These are phyloP conservation scores for Lepus townsendii DNA, from an alignment of 2,797 vertebrate species.

Conservation along the genomic window DNA sequence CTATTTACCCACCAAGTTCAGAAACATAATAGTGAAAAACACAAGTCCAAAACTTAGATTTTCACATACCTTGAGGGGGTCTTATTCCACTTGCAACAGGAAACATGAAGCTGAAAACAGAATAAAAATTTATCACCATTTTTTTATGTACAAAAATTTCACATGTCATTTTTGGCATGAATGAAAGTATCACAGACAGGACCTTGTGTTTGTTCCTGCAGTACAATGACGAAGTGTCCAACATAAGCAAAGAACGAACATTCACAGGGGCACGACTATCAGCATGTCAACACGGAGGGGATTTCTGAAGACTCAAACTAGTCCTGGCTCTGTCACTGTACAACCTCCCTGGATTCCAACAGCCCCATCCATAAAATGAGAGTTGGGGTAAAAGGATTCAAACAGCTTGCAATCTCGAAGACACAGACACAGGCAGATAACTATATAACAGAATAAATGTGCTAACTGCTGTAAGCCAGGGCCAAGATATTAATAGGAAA, in stretches of 20 bases:
- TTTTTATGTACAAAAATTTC: slow-evolving; percentile 37
- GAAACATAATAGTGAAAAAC: slow-evolving; percentile 36
- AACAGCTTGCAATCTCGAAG: background rate
- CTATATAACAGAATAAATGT: background rate
- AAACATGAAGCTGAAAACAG: slow-evolving; percentile 95
- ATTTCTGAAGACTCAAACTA: background rate
- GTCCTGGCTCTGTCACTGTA: slow-evolving; percentile 2
- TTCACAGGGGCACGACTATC: background rate
- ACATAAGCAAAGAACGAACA: background rate
- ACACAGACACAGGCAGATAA: background rate
- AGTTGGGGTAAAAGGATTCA: background rate
- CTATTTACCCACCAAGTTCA: slow-evolving; percentile 16
- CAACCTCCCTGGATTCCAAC: slow-evolving; percentile 1
- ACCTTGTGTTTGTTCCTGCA: background rate
- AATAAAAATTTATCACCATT: slow-evolving; percentile 30
- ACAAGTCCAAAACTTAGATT: background rate
- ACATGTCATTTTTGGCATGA: background rate
- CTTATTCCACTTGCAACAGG: slow-evolving; percentile 95
- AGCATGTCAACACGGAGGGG: background rate
- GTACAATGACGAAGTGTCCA: background rate
- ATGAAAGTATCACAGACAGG: background rate
- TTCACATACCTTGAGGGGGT: slow-evolving; percentile 94
- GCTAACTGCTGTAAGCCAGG: background rate
- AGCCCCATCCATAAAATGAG: slow-evolving; percentile 27
- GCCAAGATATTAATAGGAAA: slow-evolving; percentile 4